Evolutionary conservation across 2,797 vertebrate genomes (phyloP), one percentile per base, ranked within the genome.

Genomic region (Eulemur coronatus): DNA sequence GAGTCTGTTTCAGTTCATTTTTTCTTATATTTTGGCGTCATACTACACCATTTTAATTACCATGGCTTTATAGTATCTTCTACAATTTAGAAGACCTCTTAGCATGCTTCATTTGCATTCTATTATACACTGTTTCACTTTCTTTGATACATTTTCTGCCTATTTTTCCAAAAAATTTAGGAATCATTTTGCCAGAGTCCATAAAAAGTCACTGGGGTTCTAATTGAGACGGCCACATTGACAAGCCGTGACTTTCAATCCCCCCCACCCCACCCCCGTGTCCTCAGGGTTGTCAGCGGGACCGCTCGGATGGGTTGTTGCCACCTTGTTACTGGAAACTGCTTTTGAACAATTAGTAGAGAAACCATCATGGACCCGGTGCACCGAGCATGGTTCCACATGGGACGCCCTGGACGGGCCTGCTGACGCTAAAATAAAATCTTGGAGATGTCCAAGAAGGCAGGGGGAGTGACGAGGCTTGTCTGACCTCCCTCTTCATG

Each of bases 301-400:
- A 9, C 28, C 22, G 0, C 4, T 14, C 28, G 38, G 59, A 9
- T 14, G 22, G 13, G 8, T 3, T 11, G 4, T 30, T 22, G 9
- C 48, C 15, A 59, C 24, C 46, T 41, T 4, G 5, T 63, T 63
- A 63, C 30, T 63, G 6, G 24, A 84, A 18, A 12, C 78, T 48
- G 46, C 24, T 48, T 14, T 15, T 28, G n/a, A 41, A 33, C n/a
- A 0, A 1, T 3, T 22, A 50, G 57, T 13, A 30, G 3, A 7
- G n/a, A 73, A 46, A 22, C 69, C 5, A 0, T 26, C 52, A 0
- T 13, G n/a, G 55, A 4, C 10, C 13, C 2, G 0, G 14, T 1
- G 50, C 33, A 33, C 17, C 1, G 2, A 41, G 26, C 2, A 0
- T 11, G 57, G 46, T 48, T 15, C 43, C 4, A 0, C 1, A 13